Base-by-base conservation (phyloP, 2,888 invertebrate genomes). In the Trachelus iudaicus region DNA sequence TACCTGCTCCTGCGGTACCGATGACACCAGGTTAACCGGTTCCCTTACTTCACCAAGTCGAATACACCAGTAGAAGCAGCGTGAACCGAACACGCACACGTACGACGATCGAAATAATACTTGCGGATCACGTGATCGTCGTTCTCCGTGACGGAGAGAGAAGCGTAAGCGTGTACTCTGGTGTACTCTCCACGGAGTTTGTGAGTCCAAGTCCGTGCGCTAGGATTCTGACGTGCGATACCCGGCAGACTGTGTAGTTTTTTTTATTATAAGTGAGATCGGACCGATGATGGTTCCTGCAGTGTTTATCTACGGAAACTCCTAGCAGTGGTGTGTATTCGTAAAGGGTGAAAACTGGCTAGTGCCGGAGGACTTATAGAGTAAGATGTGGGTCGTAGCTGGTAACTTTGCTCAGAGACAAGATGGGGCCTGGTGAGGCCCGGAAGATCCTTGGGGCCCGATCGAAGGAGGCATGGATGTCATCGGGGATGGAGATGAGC, bases 401-500 rank as follows among this genome's bases (percentile, higher is more conserved):
- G 81, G 79, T 80, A 81, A 73, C 76, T 68, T 73, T 34, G 84
- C 83, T 79, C 84, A 82, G 80, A 83, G 82, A 86, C 87, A 87
- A 90, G 87, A 90, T 90, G 90, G 89, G 89, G 88, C 88, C 87
- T 87, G 87, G 82, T 90, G 87, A 90, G 87, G 87, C 87, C 88
- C 88, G 85, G 85, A 87, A 87, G 86, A 85, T 80, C 83, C 86
- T 86, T 85, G 85, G 86, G 88, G 82, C 85, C 85, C 87, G 87
- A 88, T 86, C 85, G 83, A 83, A 85, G 84, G 87, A 88, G 90
- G 89, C 87, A 91, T 91, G 91, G 91, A 91, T 86, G 91, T 90
- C 87, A 91, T 90, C 88, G 90, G 89, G 85, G 90, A 91, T 86
- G 91, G 91, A 82, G 91, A 91, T 86, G 92, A 92, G 86, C 91